Evolutionary conservation across 2,888 invertebrate species (phyloP).

Genomic region (Glyphotaelius pellucidus): DNA sequence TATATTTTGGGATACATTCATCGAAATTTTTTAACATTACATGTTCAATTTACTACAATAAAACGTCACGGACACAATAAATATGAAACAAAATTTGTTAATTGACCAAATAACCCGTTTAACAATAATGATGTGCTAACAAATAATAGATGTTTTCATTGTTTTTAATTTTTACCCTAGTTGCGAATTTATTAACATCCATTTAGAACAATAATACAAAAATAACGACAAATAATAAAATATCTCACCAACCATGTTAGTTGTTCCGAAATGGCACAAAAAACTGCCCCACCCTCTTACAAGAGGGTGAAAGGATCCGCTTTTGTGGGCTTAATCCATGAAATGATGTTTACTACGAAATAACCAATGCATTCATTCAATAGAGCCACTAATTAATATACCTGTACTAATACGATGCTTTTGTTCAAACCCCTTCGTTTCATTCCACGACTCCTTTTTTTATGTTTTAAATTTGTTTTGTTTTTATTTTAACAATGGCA

Average conservation of each 20-base stretch:
- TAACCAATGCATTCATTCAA: constrained; percentile 64
- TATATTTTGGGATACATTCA: constrained; percentile 61
- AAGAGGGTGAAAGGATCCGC: constrained; percentile 50
- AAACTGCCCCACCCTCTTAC: constrained; percentile 37
- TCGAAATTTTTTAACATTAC: constrained; percentile 43
- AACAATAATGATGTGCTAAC: constrained; percentile 56
- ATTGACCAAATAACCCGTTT: constrained; percentile 53
- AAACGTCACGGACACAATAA: constrained; percentile 39
- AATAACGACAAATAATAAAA: constrained; percentile 42
- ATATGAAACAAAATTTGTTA: constrained; percentile 19
- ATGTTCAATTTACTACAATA: constrained; percentile 16
- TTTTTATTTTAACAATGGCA: constrained; percentile 48
- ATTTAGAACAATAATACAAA: constrained; percentile 42
- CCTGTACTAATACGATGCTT: constrained; percentile 65
- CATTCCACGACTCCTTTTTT: constrained; percentile 59
- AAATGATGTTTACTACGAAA: constrained; percentile 52
- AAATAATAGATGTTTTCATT: constrained; percentile 47
- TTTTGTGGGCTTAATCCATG: constrained; percentile 57
- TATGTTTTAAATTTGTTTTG: constrained; percentile 58
- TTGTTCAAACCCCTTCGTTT: constrained; percentile 63
- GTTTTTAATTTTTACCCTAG: constrained; percentile 37
- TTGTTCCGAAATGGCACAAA: constrained; percentile 50
- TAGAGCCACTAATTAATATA: constrained; percentile 62
- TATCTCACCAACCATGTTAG: constrained; percentile 45
- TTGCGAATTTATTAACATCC: constrained; percentile 45